phyloP scores from a whole-genome alignment of 2,888 invertebrate genomes.

The Automeris io region DNA sequence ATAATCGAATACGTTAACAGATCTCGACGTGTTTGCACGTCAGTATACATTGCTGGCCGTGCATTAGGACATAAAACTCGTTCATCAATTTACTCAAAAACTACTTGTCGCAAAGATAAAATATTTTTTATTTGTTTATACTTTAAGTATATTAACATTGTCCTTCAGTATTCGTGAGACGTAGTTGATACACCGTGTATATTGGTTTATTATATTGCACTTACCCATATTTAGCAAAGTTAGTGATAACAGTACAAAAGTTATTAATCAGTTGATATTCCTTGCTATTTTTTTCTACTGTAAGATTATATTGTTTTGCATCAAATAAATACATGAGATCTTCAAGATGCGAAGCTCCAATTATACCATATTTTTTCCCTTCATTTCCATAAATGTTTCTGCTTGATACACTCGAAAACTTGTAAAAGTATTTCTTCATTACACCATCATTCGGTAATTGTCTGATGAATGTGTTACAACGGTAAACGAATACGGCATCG shows the following conservation, averaged over 20 bases:
- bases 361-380: slow-evolving; percentile 21
- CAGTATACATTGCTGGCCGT: too few relatives aligned
- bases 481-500: slow-evolving; percentile 13
- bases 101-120: too few relatives aligned
- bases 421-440: slow-evolving; percentile 25
- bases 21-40: too few relatives aligned
- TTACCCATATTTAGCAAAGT: slow-evolving; percentile 47
- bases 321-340: slow-evolving; percentile 34
- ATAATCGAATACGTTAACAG: too few relatives aligned
- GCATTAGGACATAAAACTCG: too few relatives aligned
- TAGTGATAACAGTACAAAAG: slow-evolving; percentile 32
- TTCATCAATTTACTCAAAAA: too few relatives aligned
- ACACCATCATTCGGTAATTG: slow-evolving; percentile 11
- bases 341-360: slow-evolving; percentile 27
- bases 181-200: too few relatives aligned
- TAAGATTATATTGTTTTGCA: slow-evolving; percentile 12
- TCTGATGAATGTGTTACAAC: slow-evolving; percentile 18
- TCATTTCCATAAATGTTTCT: slow-evolving; percentile 25
- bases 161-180: too few relatives aligned
- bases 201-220: too few relatives aligned
- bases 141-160: too few relatives aligned
- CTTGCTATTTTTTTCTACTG: slow-evolving; percentile 20
- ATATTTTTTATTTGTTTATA: too few relatives aligned
- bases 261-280: slow-evolving; percentile 31
- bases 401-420: slow-evolving; percentile 28